Conservation (phyloP, 2,797 vertebrate species). For the Thunnus albacares region DNA sequence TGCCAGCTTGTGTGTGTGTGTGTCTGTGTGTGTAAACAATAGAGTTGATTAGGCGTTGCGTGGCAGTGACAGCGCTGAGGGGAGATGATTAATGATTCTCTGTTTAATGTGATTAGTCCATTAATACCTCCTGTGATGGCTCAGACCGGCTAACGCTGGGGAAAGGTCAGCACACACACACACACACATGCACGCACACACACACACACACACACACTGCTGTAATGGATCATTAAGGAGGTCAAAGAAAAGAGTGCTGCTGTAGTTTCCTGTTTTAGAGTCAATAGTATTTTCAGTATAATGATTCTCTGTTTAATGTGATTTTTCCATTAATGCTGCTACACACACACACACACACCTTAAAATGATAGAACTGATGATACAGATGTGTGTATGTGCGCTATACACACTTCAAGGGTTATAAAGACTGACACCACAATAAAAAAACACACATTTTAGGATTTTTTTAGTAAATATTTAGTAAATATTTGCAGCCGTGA, state of each 20-base stretch:
- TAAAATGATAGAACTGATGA: neutral
- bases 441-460: neutral
- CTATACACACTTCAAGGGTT: neutral
- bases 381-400: neutral
- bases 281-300: conserved; percentile 48
- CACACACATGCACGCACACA: conserved; percentile 19
- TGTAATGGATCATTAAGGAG: conserved; percentile 71
- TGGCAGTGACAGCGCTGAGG: conserved; percentile 81
- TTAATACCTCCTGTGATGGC: conserved; percentile 86
- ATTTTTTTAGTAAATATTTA: neutral
- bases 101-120: conserved; percentile 88
- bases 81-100: conserved; percentile 87
- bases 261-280: conserved; percentile 57
- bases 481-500: neutral
- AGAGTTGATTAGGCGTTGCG: conserved; percentile 84
- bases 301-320: conserved; percentile 15
- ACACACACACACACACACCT: neutral
- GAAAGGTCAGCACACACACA: conserved; percentile 78
- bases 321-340: conserved; percentile 41
- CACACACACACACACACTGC: conserved; percentile 15
- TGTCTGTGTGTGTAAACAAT: conserved; percentile 81
- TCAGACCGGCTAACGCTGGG: conserved; percentile 77
- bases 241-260: conserved; percentile 69
- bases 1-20: conserved; percentile 40
- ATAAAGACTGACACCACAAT: neutral